These are phyloP conservation scores for Tachysurus vachellii DNA, from an alignment of 2,113 vertebrate genomes.

Conservation along the genomic window DNA sequence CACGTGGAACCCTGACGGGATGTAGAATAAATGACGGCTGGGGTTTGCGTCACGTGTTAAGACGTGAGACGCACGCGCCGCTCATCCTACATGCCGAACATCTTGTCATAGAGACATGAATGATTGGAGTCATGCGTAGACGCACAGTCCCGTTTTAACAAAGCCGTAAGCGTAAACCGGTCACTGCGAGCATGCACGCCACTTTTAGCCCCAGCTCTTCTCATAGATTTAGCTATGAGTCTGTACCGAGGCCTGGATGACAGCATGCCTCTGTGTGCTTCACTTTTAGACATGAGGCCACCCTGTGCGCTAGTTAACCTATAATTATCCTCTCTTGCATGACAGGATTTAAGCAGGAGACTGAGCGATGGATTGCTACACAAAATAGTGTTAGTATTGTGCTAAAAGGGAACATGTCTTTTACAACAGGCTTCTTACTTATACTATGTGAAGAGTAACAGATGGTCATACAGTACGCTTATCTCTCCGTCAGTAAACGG, in stretches of 20 bases:
- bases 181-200: conserved; percentile 7
- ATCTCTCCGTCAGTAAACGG: not conserved
- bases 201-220: conserved; percentile 31
- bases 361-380: conserved; percentile 1
- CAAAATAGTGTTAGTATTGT: not conserved
- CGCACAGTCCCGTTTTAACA: conserved; percentile 27
- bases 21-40: no score
- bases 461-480: not conserved
- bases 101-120: conserved; percentile 18
- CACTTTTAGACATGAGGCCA: conserved; percentile 50
- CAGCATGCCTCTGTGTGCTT: conserved; percentile 43
- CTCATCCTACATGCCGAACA: conserved; percentile 22
- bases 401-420: not conserved
- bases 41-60: not conserved
- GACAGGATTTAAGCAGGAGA: conserved; percentile 16
- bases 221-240: conserved; percentile 34
- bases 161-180: conserved; percentile 28
- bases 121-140: conserved; percentile 34
- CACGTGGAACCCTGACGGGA: not conserved
- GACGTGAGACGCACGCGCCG: not conserved
- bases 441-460: not conserved
- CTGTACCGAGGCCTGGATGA: conserved; percentile 40
- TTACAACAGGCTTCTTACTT: not conserved
- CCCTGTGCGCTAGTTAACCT: conserved; percentile 42
- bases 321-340: conserved; percentile 44